These are phyloP conservation scores for Chouioia cunea DNA, from an alignment of 2,888 invertebrate species.

Conservation along the genomic window DNA sequence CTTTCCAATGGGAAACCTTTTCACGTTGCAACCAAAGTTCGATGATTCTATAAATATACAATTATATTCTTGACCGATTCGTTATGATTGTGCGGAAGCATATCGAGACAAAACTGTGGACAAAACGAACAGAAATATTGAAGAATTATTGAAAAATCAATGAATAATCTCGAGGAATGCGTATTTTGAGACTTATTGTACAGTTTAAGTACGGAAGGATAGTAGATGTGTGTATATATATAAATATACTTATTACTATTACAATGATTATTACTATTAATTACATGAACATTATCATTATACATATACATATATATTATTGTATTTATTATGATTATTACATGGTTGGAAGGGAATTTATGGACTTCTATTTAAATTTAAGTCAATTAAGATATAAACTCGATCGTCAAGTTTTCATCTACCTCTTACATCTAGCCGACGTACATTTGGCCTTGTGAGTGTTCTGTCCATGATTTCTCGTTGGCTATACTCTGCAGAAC, in stretches of 20 bases:
- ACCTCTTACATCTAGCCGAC: conserved; percentile 44
- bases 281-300: conserved; percentile 6
- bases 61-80: conserved; percentile 43
- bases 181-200: conserved; percentile 48
- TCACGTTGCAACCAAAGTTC: conserved; percentile 43
- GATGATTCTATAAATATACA: conserved; percentile 46
- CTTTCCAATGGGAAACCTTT: conserved; percentile 42
- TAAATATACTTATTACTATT: conserved; percentile 28
- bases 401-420: conserved; percentile 45
- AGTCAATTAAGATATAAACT: conserved; percentile 35
- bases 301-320: too few relatives aligned
- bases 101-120: conserved; percentile 12
- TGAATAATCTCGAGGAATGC: conserved; percentile 40
- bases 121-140: conserved; percentile 10
- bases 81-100: conserved; percentile 42
- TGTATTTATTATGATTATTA: conserved; percentile 18
- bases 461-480: conserved; percentile 39
- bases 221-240: conserved; percentile 44
- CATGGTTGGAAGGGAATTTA: conserved; percentile 20
- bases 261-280: neutral
- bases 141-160: conserved; percentile 20
- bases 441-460: conserved; percentile 45
- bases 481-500: conserved; percentile 26
- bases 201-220: conserved; percentile 42
- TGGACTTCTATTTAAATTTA: conserved; percentile 40